phyloP scores from a whole-genome alignment of 2,797 vertebrate genomes.

The Oreonectes daqikongensis region DNA sequence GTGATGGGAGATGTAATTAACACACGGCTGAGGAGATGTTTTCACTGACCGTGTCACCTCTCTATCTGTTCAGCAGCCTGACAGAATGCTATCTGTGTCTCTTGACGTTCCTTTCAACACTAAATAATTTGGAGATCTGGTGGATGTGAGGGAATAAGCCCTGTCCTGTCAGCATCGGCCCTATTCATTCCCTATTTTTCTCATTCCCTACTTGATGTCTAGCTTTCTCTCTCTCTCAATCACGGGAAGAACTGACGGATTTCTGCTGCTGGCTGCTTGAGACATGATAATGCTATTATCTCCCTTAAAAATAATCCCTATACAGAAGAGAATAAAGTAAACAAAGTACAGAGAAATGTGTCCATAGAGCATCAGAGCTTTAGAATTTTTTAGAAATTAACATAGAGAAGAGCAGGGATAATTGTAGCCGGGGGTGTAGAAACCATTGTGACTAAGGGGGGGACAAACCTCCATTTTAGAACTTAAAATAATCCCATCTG shows the following conservation, averaged over 20 bases:
- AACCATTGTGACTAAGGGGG: not conserved
- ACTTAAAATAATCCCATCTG: not conserved
- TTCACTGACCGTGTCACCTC: conserved; percentile 27
- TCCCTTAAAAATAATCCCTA: conserved; percentile 19
- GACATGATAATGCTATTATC: conserved; percentile 32
- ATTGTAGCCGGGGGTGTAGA: not conserved
- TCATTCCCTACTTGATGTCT: conserved; percentile 53
- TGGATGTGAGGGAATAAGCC: conserved; percentile 31
- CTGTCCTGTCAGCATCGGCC: conserved; percentile 15
- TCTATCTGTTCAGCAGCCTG: conserved; percentile 29
- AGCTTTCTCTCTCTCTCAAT: conserved; percentile 47
- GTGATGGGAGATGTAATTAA: conserved; percentile 41
- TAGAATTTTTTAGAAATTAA: not conserved
- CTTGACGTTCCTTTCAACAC: conserved; percentile 53
- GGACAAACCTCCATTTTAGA: not conserved
- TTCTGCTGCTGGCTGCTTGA: conserved; percentile 23
- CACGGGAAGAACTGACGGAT: conserved; percentile 22
- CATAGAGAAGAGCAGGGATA: not conserved
- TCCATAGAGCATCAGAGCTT: not conserved
- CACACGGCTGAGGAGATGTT: conserved; percentile 21
- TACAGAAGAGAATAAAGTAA: not conserved
- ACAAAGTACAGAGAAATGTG: not conserved
- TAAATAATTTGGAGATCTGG: conserved; percentile 48
- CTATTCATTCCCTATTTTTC: conserved; percentile 36
- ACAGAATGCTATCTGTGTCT: conserved; percentile 22